Percentiles rank a stretch among this genome's conserved stretches.
phyloP scores from a whole-genome alignment of 2,888 invertebrate species.

The Dysmachus trigonus region DNA sequence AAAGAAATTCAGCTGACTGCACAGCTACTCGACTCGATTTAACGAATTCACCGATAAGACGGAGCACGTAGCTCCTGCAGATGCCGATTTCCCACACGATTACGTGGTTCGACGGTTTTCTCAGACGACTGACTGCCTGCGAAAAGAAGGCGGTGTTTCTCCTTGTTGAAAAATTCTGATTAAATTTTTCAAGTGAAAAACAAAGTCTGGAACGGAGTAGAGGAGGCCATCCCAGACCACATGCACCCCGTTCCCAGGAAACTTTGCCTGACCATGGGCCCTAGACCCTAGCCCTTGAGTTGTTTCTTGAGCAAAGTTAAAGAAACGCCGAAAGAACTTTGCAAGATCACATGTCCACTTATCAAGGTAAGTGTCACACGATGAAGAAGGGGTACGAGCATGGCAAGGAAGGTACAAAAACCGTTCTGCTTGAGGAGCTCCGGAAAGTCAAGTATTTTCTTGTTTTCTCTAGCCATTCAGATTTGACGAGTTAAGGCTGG shows the following conservation, averaged over 20 bases:
- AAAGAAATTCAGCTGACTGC: background rate
- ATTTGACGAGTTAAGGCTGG: background rate
- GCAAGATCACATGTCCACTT: background rate
- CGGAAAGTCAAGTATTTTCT: background rate
- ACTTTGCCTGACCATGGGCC: background rate
- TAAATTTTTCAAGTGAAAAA: background rate
- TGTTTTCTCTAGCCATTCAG: background rate
- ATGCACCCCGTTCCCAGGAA: background rate
- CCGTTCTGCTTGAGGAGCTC: background rate
- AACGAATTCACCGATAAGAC: background rate
- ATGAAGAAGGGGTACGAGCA: background rate
- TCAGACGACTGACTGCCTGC: background rate
- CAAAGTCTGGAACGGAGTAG: background rate
- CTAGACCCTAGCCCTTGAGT: background rate
- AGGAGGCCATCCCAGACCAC: too few relatives aligned
- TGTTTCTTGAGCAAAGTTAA: background rate
- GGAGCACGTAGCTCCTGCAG: background rate
- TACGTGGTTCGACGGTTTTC: background rate
- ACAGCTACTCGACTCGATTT: background rate
- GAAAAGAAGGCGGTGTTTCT: background rate
- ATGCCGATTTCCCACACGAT: background rate
- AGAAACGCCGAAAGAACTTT: background rate
- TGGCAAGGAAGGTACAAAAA: background rate
- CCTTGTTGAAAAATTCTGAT: background rate
- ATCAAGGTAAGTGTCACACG: background rate